phyloP scores from a whole-genome alignment of 1,140 invertebrate genomes.

The Agrilus planipennis region DNA sequence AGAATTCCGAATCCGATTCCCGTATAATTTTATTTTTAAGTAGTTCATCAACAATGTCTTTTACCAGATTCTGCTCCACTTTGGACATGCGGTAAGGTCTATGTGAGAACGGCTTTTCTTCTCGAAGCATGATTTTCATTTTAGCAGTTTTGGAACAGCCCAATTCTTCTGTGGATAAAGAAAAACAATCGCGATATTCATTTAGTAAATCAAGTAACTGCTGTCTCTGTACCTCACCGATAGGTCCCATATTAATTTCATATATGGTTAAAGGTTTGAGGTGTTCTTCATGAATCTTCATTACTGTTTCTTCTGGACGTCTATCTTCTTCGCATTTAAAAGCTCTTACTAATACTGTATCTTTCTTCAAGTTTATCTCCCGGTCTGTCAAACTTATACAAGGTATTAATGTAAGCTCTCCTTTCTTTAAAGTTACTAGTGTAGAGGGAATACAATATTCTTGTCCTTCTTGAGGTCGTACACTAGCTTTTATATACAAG shows the following conservation, averaged over 20 bases:
- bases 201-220: background rate
- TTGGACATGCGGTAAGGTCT: background rate
- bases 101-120: background rate
- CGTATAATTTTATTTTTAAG: constrained; percentile 16
- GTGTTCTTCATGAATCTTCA: too few species aligned
- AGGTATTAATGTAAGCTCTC: background rate
- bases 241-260: too few species aligned
- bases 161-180: background rate
- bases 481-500: background rate
- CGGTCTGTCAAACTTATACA: too few species aligned
- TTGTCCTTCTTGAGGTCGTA: background rate
- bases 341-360: background rate
- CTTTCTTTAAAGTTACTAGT: background rate
- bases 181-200: background rate
- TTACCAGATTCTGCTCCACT: constrained; percentile 2
- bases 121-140: background rate
- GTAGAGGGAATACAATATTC: too few species aligned
- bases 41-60: constrained; percentile 11
- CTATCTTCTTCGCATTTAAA: background rate
- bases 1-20: constrained; percentile 20
- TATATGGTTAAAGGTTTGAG: too few species aligned
- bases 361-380: background rate
- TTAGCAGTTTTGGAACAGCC: background rate
- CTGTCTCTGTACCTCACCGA: too few species aligned
- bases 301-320: background rate